Base-by-base conservation (phyloP, 2,113 vertebrate species). In the Eolophus roseicapilla region DNA sequence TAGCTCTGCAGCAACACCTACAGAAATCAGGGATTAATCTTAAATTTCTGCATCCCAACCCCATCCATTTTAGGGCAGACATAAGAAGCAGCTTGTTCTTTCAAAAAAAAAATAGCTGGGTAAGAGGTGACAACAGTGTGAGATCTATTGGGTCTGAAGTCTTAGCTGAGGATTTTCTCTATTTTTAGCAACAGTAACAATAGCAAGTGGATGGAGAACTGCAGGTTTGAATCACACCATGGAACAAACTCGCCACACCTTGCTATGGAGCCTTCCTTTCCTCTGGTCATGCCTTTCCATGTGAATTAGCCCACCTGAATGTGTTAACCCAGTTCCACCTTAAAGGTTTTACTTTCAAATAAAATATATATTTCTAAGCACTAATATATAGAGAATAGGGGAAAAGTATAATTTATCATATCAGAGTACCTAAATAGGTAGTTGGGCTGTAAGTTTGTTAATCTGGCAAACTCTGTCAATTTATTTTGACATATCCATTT, bases 131-230 rank as follows among this genome's bases (percentile, higher is more conserved):
- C 63, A 84, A 78, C 33, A 79, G 24, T 37, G 52, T 55, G 49
- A 93, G 31, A 75, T 75, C 79, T 82, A 7, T 70, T 88, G 59
- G 39, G 47, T 92, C 82, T 82, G 67, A 90, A 77, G 49, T 53
- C 78, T 77, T 74, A 70, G 41, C 47, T 49, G 59, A 94, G 59
- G 37, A 63, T 88, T 95, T 94, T 80, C 49, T 95, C 53, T 91
- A 74, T 90, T 96, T 95, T 94, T 93, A 94, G 77, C 43, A 75
- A 53, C n/a, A 62, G 52, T 44, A 85, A 94, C 82, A 91, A 82
- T 27, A 86, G 49, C 37, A 86, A 59, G 47, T 46, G 31, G 67
- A 69, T 65, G 53, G 91, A 80, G 75, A 82, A 57, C 24, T 75
- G 50, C 75, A 81, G 70, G 31, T 88, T 82, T 80, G 46, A 59